phyloP scores from a whole-genome alignment of 1,140 invertebrate genomes.

The Brachionus plicatilis region DNA sequence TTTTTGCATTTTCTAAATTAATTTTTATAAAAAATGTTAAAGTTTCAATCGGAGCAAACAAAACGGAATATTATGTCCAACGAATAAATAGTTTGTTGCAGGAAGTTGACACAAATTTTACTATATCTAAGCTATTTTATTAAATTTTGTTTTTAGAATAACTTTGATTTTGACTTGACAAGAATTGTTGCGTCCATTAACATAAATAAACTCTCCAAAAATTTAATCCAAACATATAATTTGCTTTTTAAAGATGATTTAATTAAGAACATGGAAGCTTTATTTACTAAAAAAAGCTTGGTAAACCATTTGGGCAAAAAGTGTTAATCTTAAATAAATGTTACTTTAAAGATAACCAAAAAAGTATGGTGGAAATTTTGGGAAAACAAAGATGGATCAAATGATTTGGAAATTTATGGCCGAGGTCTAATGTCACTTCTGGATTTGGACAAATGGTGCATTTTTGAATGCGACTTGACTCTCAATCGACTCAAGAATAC shows the following conservation, averaged over 20 bases:
- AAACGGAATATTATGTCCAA: background rate
- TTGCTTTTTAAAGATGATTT: conserved; percentile 6
- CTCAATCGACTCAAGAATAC: background rate
- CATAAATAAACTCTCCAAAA: background rate
- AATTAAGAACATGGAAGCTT: background rate
- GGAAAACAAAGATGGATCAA: background rate
- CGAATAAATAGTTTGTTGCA: background rate
- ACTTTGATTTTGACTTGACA: background rate
- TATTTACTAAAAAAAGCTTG: background rate
- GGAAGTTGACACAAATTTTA: background rate
- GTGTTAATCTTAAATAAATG: background rate
- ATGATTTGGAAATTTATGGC: background rate
- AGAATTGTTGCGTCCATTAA: background rate
- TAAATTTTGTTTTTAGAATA: background rate
- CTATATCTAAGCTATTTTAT: background rate
- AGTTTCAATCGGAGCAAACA: background rate
- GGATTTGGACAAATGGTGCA: background rate
- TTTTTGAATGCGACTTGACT: background rate
- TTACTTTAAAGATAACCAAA: background rate
- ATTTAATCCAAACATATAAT: background rate
- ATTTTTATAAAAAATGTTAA: too few species aligned
- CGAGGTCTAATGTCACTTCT: background rate
- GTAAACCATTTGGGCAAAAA: background rate
- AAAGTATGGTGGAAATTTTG: conserved; percentile 32
- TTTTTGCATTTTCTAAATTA: too few species aligned